phyloP scores from a whole-genome alignment of 2,113 vertebrate species.

The Platycercus adscitus region DNA sequence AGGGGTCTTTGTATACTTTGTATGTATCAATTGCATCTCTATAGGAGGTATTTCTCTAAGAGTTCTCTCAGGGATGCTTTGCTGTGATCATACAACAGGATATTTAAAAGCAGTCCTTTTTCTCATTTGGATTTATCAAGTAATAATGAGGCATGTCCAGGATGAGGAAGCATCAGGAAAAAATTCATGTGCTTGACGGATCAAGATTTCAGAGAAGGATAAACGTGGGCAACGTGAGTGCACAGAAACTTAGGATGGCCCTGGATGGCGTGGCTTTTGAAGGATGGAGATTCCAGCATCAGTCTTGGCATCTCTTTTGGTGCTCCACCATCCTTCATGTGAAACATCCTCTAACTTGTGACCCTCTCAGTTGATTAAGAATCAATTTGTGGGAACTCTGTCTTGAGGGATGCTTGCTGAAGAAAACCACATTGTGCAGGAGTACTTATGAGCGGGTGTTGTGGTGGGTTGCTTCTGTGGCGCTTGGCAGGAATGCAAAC shows the following conservation, averaged over 20 bases:
- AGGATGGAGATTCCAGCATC: not conserved
- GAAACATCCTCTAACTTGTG: not conserved
- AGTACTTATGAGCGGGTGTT: not conserved
- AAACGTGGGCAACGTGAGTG: not conserved
- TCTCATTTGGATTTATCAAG: not conserved
- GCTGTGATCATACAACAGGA: not conserved
- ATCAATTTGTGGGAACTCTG: not conserved
- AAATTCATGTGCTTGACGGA: rapidly evolving
- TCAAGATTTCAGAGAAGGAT: not conserved
- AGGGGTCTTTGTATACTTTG: not conserved
- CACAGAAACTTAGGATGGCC: not conserved
- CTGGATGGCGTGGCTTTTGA: not conserved
- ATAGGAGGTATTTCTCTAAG: not conserved
- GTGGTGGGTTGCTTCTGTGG: not conserved
- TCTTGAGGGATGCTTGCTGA: not conserved
- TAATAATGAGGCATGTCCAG: not conserved
- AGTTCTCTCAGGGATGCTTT: not conserved
- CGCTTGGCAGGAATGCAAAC: not conserved
- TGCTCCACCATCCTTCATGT: not conserved
- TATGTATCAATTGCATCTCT: not conserved
- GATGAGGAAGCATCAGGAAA: not conserved
- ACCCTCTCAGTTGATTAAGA: not conserved
- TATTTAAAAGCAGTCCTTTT: not conserved
- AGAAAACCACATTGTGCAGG: not conserved
- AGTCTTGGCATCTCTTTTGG: not conserved